Evolutionary conservation across 1,140 invertebrate species (phyloP), one percentile per base, ranked within the genome.

Genomic region (Aphelinus atriplicis): DNA sequence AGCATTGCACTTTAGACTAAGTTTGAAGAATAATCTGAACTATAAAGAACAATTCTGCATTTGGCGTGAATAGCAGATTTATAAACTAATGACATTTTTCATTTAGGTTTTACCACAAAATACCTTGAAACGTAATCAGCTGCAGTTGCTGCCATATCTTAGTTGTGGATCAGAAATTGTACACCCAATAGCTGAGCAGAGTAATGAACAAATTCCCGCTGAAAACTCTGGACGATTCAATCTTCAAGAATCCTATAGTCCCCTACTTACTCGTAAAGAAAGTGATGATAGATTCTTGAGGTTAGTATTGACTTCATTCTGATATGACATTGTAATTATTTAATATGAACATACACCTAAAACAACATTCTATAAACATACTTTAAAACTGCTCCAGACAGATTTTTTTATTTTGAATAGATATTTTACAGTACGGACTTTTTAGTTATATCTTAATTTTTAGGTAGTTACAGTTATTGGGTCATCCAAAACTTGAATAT

Each of bases 161-260:
- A 91, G 90, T 69, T 93, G 92, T 80, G 92, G 92, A 62, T 93
- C 92, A 56, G 93, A 94, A 83, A 93, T 94, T 45, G 94, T 95
- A 0, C 94, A 95, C 86, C 93, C 94, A 1, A 95, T 95, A 80
- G 94, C 92, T 2, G 94, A 95, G 87, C 93, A 95, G 82, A 93
- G 92, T 42, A 94, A 95, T 82, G 94, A 95, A 85, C 94, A 93
- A 87, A 86, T 87, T 73, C 78, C 81, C 66, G 84, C 85, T 77
- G 86, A 87, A 71, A 88, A 80, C 78, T 79, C 83, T 7, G 81
- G 81, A 26, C 82, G 81, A 61, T 85, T 77, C 51, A 84, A 81
- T 58, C 73, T 85, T 10, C 90, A 91, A 78, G 92, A 92, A 50
- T 92, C 91, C 0, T 92, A 58, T 69, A 92, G 90, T 70, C 90